Conservation (phyloP, 2,797 vertebrate species). For the Syncerus caffer region DNA sequence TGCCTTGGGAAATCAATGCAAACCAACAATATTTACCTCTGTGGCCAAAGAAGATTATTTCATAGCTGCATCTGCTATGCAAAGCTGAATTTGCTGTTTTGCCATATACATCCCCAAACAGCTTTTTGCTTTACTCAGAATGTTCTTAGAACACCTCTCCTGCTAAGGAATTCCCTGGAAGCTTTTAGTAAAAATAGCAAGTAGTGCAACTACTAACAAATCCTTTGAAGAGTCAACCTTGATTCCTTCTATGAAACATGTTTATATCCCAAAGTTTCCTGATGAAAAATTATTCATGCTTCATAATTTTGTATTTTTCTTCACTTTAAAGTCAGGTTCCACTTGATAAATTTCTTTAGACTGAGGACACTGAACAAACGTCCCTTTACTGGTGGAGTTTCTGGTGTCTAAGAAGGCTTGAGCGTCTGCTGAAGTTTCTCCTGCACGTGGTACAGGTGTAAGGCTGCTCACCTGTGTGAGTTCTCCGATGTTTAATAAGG, state of each 20-base stretch:
- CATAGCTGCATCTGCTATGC: background rate
- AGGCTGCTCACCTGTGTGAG: conserved; percentile 68
- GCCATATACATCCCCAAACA: background rate
- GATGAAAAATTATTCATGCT: conserved; percentile 3
- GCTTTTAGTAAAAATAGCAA: background rate
- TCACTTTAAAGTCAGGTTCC: background rate
- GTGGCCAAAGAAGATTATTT: background rate
- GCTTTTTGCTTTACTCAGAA: background rate
- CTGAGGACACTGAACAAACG: background rate
- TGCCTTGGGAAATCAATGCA: background rate
- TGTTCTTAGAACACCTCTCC: background rate
- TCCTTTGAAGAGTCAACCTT: background rate
- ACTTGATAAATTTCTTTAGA: background rate
- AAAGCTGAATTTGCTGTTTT: conserved; percentile 15
- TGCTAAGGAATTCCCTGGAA: background rate
- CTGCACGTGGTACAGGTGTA: conserved; percentile 54
- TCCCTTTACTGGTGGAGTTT: conserved; percentile 63
- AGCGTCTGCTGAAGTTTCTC: conserved; percentile 70
- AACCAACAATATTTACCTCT: conserved; percentile 24
- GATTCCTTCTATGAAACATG: background rate
- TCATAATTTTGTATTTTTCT: background rate
- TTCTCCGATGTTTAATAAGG: conserved; percentile 65
- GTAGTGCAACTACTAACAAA: background rate
- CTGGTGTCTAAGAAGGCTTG: conserved; percentile 74
- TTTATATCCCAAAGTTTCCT: conserved; percentile 5